Evolutionary conservation across 2,113 vertebrate genomes (phyloP).

Genomic region (Pseudorhombus dupliciocellatus): DNA sequence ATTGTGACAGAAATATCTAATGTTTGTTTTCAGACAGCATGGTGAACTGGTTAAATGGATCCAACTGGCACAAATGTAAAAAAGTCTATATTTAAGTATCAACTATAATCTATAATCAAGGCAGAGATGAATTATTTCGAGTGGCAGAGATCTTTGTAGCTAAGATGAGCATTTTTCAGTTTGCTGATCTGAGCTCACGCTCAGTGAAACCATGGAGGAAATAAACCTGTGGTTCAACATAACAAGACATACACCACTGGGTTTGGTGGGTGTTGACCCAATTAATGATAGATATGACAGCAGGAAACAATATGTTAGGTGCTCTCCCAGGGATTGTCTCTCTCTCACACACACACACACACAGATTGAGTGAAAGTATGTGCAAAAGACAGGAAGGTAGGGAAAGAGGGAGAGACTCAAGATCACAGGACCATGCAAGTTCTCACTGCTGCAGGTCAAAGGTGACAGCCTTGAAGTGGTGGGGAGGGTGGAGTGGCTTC

Average conservation of each 20-base stretch:
- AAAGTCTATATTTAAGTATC: background rate
- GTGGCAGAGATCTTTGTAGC: background rate
- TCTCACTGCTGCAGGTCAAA: slow-evolving; percentile 67
- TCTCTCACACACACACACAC: background rate
- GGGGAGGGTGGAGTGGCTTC: slow-evolving; percentile 23
- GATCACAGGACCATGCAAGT: slow-evolving; percentile 59
- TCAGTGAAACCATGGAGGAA: slow-evolving; percentile 26
- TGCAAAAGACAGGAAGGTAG: slow-evolving; percentile 9
- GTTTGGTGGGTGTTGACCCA: background rate
- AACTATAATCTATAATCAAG: background rate
- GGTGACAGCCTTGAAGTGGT: slow-evolving; percentile 66
- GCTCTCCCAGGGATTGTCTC: background rate
- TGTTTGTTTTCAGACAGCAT: background rate
- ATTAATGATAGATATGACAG: slow-evolving; percentile 15
- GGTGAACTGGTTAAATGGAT: background rate
- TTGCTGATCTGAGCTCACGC: slow-evolving; percentile 37
- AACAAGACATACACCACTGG: background rate
- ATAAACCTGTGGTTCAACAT: background rate
- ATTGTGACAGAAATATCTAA: too few species aligned
- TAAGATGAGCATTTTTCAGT: background rate
- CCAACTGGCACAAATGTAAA: background rate
- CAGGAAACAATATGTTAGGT: background rate
- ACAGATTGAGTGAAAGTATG: slow-evolving; percentile 1
- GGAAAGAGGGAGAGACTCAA: slow-evolving; percentile 5
- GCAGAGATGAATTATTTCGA: background rate